These are phyloP conservation scores for Brachionus calyciflorus DNA, from an alignment of 1,140 invertebrate species.

Conservation along the genomic window DNA sequence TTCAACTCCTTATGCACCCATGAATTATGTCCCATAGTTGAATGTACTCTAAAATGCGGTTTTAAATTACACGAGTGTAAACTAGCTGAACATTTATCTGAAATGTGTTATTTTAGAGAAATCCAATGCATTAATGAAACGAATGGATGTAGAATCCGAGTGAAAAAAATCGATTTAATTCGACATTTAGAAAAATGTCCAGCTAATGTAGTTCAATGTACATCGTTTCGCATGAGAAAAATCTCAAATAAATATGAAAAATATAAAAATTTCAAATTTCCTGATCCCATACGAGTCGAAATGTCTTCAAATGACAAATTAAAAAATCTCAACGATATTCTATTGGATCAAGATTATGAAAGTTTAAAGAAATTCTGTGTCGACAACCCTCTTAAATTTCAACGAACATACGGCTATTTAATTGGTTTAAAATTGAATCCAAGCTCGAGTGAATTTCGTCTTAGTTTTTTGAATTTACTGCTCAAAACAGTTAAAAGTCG, in stretches of 20 bases:
- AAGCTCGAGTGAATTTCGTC: neutral
- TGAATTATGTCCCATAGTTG: neutral
- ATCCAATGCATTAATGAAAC: neutral
- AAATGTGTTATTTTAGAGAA: neutral
- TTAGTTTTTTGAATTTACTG: constrained; percentile 21
- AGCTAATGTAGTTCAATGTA: constrained; percentile 24
- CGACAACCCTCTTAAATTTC: constrained; percentile 8
- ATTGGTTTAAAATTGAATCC: constrained; percentile 2
- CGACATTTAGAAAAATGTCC: neutral
- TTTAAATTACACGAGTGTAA: constrained; percentile 8
- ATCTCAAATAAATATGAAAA: neutral
- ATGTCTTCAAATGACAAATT: neutral
- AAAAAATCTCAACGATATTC: neutral
- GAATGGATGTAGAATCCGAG: neutral
- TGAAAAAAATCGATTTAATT: neutral
- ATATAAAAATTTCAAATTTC: neutral
- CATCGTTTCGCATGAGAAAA: constrained; percentile 21
- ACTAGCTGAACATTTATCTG: neutral
- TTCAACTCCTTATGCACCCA: neutral
- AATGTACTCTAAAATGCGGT: neutral
- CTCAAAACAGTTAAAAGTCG: constrained; percentile 38
- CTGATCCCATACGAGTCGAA: neutral
- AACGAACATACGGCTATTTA: constrained; percentile 26
- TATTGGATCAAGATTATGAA: neutral
- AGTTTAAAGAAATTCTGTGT: neutral